A percentile compares a stretch with the other conserved stretches of the same genome.
These are phyloP conservation scores for Eupithecia subumbrata DNA, from an alignment of 2,888 invertebrate species.

Conservation along the genomic window DNA sequence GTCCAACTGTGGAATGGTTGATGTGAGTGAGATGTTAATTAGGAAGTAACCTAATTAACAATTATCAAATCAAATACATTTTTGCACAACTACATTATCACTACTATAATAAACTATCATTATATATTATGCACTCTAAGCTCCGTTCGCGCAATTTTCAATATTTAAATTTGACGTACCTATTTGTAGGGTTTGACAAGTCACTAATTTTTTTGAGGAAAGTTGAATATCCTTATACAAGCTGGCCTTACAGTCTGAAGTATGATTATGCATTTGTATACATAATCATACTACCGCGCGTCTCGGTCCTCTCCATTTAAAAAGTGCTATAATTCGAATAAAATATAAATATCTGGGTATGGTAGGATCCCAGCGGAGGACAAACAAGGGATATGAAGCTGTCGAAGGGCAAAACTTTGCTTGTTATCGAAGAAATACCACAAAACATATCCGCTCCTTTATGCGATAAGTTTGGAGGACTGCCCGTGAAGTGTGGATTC, in stretches of 20 bases:
- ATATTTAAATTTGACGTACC: too few relatives aligned
- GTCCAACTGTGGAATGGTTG: neutral
- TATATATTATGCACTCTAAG: too few relatives aligned
- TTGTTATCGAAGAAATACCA: constrained; percentile 80
- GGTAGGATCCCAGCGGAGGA: constrained; percentile 55
- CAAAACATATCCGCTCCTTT: constrained; percentile 72
- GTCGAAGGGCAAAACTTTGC: constrained; percentile 71
- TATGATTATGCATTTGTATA: neutral
- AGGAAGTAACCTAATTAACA: neutral
- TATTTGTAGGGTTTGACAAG: too few relatives aligned
- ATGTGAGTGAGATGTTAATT: neutral
- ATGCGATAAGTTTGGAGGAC: constrained; percentile 72
- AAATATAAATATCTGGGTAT: constrained; percentile 26
- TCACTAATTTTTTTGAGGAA: too few relatives aligned
- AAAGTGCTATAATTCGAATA: neutral
- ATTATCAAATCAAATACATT: neutral
- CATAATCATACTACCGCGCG: too few relatives aligned
- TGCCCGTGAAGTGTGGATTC: constrained; percentile 48
- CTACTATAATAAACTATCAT: too few relatives aligned
- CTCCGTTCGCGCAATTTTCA: too few relatives aligned
- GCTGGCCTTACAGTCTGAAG: neutral
- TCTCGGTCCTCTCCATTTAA: neutral
- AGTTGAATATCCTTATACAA: neutral
- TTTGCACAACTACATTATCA: neutral
- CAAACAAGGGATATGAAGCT: constrained; percentile 55